Evolutionary conservation across 2,797 vertebrate species (phyloP).

Genomic region (Poliocrania exsul): DNA sequence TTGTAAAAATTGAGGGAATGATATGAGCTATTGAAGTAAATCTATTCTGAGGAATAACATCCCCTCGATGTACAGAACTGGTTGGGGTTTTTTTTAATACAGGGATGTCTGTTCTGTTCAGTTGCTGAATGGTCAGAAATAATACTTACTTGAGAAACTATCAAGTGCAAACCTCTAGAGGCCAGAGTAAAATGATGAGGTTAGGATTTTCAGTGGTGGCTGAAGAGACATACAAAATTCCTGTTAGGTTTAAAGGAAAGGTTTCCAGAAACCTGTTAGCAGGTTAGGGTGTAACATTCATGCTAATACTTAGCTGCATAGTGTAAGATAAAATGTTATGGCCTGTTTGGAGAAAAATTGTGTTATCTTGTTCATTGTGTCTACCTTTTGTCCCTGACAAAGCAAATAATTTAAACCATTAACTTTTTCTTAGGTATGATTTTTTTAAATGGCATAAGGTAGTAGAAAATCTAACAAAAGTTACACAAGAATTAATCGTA

Average conservation of each 20-base stretch:
- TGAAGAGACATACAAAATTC: not conserved
- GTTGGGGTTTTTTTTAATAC: not conserved
- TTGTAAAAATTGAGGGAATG: not conserved
- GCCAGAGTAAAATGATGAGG: not conserved
- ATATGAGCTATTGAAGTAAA: not conserved
- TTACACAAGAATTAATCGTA: slow-evolving; percentile 2
- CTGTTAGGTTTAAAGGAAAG: not conserved
- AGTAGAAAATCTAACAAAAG: slow-evolving; percentile 5
- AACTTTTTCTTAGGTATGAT: not conserved
- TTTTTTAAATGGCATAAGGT: slow-evolving; percentile 4
- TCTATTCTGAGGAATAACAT: not conserved
- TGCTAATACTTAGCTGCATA: not conserved
- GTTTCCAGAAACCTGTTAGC: not conserved
- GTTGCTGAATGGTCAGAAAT: not conserved
- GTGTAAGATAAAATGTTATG: not conserved
- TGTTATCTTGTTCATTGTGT: not conserved
- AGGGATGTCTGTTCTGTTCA: not conserved
- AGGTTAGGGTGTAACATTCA: not conserved
- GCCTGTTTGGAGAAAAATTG: not conserved
- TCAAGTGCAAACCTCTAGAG: not conserved
- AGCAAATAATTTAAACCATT: not conserved
- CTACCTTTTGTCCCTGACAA: not conserved
- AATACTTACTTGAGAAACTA: not conserved
- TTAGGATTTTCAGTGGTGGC: not conserved
- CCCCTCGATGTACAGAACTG: not conserved